Evolutionary conservation across 92 coral and sea anemone genomes (phyloP), one percentile per base, ranked within the genome.

Genomic region (Meandrina meandrites): DNA sequence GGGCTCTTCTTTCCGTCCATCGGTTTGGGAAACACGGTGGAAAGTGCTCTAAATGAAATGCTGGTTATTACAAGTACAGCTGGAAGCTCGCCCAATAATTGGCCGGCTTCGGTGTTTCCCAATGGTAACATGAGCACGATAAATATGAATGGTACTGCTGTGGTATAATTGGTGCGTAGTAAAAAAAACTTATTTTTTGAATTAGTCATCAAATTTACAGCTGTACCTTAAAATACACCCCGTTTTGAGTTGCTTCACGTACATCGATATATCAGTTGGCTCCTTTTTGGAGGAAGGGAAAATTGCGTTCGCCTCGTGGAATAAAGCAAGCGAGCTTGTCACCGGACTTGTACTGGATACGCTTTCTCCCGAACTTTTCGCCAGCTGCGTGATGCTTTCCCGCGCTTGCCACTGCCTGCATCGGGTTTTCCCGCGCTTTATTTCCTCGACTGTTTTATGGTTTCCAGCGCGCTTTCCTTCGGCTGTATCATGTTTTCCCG

Each of bases 11-110:
- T 96, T 78, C 88, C 95, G 10, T 78, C 92, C 24, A 81, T 87
- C 19, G 89, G 93, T n/a, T 91, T 94, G 91, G 96, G 96, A 2
- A 90, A 80, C 72, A 89, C 93, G 10, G 89, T 94, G 79, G 96
- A 94, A 87, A 93, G 90, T 53, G 92, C 93, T 51, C 75, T 94
- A 73, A 94, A 94, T 79, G 98, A 94, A 48, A 87, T 93, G 90
- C 86, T 94, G 18, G 85, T 92, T 27, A 37, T 80, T 50, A 24
- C 79, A 8, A 79, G 80, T 22, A 54, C 58, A 24, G n/a, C 85
- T 56, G 70, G 36, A 45, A 79, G 36, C 58, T 69, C 89, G 42
- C 85, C 84, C 8, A 79, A 56, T 34, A 86, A 62, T 19, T 86
- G 89, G 89, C 66, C 76, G 1, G 48, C 47, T 17, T 35, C 76